A percentile compares a stretch with the other conserved stretches of the same genome.
phyloP scores from a whole-genome alignment of 1,140 invertebrate species.

The Cryptotermes secundus region DNA sequence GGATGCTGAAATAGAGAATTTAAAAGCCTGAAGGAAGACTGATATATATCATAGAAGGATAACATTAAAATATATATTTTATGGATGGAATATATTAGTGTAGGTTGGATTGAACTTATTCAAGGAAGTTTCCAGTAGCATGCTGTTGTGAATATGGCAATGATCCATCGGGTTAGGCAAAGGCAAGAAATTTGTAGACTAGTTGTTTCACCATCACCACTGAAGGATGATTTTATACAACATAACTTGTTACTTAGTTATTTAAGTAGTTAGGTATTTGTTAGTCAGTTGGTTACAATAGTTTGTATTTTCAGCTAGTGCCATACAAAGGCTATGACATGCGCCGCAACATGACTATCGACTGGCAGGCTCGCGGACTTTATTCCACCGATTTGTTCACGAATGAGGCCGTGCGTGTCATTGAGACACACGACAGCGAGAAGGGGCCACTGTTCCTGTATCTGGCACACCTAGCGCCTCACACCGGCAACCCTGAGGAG shows the following conservation, averaged over 20 bases:
- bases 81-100: no score
- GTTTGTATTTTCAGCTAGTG: slow-evolving; percentile 7
- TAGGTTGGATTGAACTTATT: no score
- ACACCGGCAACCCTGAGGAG: slow-evolving; percentile 66
- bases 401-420: slow-evolving; percentile 66
- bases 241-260: background rate
- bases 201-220: no score
- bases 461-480: slow-evolving; percentile 76
- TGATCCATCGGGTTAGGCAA: background rate
- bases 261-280: background rate
- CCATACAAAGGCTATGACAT: slow-evolving; percentile 63
- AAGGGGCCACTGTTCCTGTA: slow-evolving; percentile 74
- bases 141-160: background rate
- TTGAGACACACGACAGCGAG: slow-evolving; percentile 59
- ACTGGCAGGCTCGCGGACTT: slow-evolving; percentile 57
- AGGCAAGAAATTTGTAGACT: no score
- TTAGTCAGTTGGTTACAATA: no score
- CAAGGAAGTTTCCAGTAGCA: background rate
- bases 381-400: slow-evolving; percentile 81
- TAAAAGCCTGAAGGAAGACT: no score
- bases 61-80: no score
- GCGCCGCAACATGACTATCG: slow-evolving; percentile 60
- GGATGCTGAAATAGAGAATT: no score
- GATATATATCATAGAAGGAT: no score
- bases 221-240: background rate